Conservation (phyloP, 1,140 invertebrate species). For the Bombyx mandarina region DNA sequence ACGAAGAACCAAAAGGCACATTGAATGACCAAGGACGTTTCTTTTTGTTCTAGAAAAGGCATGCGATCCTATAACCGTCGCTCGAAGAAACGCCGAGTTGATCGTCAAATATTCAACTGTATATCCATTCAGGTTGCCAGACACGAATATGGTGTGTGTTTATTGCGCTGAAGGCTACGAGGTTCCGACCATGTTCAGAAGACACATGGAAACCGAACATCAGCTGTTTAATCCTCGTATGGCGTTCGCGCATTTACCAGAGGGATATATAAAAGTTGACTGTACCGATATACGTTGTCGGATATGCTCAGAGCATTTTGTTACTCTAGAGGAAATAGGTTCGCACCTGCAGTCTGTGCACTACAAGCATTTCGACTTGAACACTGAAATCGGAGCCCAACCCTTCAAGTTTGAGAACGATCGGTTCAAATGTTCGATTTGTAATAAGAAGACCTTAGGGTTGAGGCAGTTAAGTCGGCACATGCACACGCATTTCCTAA, state of each 20-base stretch:
- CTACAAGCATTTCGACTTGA: constrained; percentile 11
- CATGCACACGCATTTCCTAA: constrained; percentile 19
- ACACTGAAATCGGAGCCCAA: constrained; percentile 18
- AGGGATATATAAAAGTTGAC: constrained; percentile 28
- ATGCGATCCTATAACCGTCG: constrained; percentile 13
- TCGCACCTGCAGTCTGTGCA: constrained; percentile 20
- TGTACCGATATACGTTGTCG: constrained; percentile 25
- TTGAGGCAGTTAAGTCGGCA: constrained; percentile 21
- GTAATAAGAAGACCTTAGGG: constrained; percentile 16
- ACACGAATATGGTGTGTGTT: constrained; percentile 20
- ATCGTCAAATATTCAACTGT: constrained; percentile 26
- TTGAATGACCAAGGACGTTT: constrained; percentile 16
- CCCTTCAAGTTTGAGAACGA: constrained; percentile 19
- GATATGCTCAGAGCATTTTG: constrained; percentile 11
- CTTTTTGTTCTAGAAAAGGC: constrained; percentile 32
- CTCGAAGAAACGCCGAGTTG: constrained; percentile 21
- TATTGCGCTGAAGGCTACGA: constrained; percentile 24
- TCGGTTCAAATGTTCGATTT: constrained; percentile 19
- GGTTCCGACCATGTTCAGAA: constrained; percentile 19
- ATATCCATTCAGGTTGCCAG: constrained; percentile 26
- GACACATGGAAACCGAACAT: constrained; percentile 20
- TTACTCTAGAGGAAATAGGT: constrained; percentile 14
- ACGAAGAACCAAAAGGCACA: too few species aligned
- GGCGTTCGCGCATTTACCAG: constrained; percentile 17
- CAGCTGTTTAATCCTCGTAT: constrained; percentile 17